phyloP scores from a whole-genome alignment of 2,888 invertebrate genomes.

The Drosophila anomelani region DNA sequence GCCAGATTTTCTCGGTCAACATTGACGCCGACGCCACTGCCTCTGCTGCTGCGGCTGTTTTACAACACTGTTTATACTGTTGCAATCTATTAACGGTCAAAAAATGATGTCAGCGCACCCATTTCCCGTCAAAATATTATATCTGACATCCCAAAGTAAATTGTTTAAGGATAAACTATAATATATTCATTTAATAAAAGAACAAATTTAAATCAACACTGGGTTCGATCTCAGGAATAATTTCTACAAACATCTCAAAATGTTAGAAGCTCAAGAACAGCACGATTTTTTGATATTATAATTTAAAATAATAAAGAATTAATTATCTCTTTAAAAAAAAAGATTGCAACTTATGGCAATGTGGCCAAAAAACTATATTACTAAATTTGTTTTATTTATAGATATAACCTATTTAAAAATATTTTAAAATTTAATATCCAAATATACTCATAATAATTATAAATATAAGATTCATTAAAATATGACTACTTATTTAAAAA shows the following conservation, averaged over 20 bases:
- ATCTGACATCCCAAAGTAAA: not conserved
- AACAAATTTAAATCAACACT: no score
- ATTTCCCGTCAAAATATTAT: conserved; percentile 6
- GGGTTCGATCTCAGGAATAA: no score
- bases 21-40: not conserved
- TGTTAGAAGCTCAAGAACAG: not conserved
- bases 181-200: no score
- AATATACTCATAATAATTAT: not conserved
- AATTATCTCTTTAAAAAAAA: not conserved
- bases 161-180: not conserved
- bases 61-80: conserved; percentile 15
- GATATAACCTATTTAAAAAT: not conserved
- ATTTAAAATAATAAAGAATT: not conserved
- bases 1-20: conserved; percentile 14
- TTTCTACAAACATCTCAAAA: not conserved
- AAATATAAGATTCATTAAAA: not conserved
- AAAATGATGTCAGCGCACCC: conserved; percentile 19
- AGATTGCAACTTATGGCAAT: no score
- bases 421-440: not conserved
- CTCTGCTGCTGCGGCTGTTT: conserved; percentile 5
- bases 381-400: not conserved
- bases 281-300: not conserved
- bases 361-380: not conserved
- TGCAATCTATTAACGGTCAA: conserved; percentile 15
- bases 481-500: not conserved